phyloP scores from a whole-genome alignment of 2,113 vertebrate genomes.

The Procavia capensis region DNA sequence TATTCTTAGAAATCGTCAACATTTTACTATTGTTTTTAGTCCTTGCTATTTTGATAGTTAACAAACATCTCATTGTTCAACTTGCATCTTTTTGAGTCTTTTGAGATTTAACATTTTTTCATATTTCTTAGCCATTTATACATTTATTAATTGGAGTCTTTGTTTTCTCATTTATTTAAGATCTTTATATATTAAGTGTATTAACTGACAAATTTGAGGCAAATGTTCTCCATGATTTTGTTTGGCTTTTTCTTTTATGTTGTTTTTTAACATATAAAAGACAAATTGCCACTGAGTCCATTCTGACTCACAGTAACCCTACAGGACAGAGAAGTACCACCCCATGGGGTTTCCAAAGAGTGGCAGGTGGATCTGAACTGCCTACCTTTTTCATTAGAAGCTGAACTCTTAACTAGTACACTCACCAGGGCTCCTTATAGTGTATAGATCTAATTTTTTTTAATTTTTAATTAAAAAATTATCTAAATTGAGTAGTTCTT shows the following conservation, averaged over 20 bases:
- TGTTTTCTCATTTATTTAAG: constrained; percentile 13
- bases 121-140: background rate
- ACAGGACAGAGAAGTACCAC: no score
- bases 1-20: background rate
- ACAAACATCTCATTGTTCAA: constrained; percentile 7
- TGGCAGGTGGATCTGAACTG: no score
- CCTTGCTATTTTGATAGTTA: background rate
- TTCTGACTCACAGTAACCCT: no score
- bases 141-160: background rate
- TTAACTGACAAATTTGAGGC: constrained; percentile 1
- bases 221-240: background rate
- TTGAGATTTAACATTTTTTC: background rate
- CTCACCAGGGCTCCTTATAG: background rate
- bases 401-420: no score
- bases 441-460: no score
- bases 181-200: background rate
- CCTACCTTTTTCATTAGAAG: no score
- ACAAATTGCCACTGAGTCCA: no score
- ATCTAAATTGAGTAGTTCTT: background rate
- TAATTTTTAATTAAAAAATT: no score
- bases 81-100: constrained; percentile 2
- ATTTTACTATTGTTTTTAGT: background rate
- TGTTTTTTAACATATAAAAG: background rate
- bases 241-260: background rate
- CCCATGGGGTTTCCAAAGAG: no score